These are phyloP conservation scores for Drosophila austrosaltans DNA, from an alignment of 2,888 invertebrate species.

Conservation along the genomic window DNA sequence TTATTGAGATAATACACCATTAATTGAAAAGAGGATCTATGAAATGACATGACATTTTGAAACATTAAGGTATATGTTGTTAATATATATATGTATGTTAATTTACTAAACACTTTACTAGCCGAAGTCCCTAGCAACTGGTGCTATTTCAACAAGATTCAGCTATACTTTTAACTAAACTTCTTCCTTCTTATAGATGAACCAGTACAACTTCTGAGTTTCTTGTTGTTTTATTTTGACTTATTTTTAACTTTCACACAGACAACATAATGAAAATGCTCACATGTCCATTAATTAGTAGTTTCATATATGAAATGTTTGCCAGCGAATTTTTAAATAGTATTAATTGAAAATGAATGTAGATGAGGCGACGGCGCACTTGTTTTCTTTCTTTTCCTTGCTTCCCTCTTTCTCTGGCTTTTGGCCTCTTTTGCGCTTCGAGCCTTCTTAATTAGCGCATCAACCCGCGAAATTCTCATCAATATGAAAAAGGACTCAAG, in stretches of 20 bases:
- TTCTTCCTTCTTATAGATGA: no score
- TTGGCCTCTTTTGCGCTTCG: neutral
- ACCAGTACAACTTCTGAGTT: no score
- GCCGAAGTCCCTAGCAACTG: no score
- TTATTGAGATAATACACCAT: no score
- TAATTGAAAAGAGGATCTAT: no score
- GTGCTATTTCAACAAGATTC: no score
- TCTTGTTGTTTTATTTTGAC: no score
- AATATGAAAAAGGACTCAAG: slow-evolving; percentile 17
- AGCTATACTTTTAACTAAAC: no score
- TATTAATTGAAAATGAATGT: neutral
- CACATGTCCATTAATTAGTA: neutral
- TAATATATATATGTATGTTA: no score
- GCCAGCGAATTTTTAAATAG: neutral
- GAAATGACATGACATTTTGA: no score
- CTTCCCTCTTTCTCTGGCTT: neutral
- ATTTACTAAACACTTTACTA: no score
- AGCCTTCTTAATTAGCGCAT: slow-evolving; percentile 35
- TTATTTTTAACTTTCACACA: neutral
- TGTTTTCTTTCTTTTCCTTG: neutral
- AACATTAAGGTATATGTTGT: no score
- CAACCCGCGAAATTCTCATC: slow-evolving; percentile 29
- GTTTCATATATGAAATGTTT: neutral
- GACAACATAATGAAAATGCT: neutral
- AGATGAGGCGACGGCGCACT: neutral